A percentile compares a stretch with the other conserved stretches of the same genome.
These are phyloP conservation scores for Chitala chitala DNA, from an alignment of 2,113 vertebrate species.

Conservation along the genomic window DNA sequence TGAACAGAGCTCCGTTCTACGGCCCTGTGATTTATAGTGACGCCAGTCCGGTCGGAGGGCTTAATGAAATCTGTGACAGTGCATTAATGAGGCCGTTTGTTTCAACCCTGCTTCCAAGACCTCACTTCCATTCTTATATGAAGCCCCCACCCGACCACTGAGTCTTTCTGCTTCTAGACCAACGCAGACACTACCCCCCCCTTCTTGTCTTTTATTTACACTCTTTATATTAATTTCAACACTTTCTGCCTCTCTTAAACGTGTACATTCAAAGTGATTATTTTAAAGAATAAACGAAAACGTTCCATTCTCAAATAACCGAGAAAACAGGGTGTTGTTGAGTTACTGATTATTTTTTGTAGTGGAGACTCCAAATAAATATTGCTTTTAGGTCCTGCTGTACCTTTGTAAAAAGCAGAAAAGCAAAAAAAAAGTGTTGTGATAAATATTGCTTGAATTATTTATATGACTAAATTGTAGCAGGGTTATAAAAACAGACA, in stretches of 20 bases:
- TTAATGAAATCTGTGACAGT: constrained; percentile 71
- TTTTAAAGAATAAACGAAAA: neutral
- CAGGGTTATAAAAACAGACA: constrained; percentile 4
- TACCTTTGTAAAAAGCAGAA: constrained; percentile 8
- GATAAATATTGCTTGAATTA: constrained; percentile 12
- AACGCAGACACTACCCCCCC: neutral
- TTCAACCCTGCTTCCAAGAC: constrained; percentile 34
- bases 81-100: constrained; percentile 69
- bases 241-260: neutral
- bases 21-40: constrained; percentile 69
- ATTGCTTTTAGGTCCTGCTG: neutral
- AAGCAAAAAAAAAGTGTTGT: constrained; percentile 3
- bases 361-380: constrained; percentile 6
- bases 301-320: neutral
- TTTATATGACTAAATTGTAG: constrained; percentile 8
- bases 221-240: neutral
- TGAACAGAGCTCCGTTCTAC: constrained; percentile 64
- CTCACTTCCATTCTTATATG: constrained; percentile 30
- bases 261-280: neutral
- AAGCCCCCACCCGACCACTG: neutral
- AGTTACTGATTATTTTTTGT: neutral
- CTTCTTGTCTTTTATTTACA: neutral
- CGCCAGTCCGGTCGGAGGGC: constrained; percentile 57
- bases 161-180: neutral
- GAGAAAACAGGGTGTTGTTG: neutral